A percentile compares a stretch with the other conserved stretches of the same genome.
Evolutionary conservation across 2,113 vertebrate genomes (phyloP).

Genomic region (Xiphorhynchus elegans): DNA sequence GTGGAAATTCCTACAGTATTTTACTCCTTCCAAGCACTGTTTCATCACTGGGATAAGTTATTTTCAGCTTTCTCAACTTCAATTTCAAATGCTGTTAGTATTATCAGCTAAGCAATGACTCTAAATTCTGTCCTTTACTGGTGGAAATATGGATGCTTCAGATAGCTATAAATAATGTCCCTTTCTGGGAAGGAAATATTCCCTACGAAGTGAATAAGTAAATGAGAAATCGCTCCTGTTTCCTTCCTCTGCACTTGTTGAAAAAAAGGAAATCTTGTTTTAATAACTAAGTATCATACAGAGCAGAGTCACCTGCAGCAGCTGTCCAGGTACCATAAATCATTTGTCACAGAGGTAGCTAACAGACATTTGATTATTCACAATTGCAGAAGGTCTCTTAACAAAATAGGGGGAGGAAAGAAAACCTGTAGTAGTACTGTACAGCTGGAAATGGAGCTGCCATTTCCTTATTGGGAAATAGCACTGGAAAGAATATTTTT

Average conservation of each 20-base stretch:
- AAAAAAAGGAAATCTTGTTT: not conserved
- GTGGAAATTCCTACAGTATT: not conserved
- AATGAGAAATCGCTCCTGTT: not conserved
- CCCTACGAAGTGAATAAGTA: not conserved
- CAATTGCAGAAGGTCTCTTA: not conserved
- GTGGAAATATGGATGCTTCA: not conserved
- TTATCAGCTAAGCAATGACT: not conserved
- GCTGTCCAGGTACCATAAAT: not conserved
- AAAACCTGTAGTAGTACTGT: not conserved
- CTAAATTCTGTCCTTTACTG: not conserved
- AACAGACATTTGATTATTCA: not conserved
- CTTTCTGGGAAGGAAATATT: not conserved
- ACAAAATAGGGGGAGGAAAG: not conserved
- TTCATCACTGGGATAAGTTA: not conserved
- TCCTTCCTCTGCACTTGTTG: not conserved
- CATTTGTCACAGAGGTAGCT: not conserved
- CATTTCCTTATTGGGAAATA: not conserved
- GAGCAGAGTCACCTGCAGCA: not conserved
- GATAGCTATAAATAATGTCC: not conserved
- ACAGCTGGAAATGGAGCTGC: not conserved
- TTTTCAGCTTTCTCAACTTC: conserved; percentile 21
- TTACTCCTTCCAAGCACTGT: not conserved
- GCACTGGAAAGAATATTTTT: not conserved
- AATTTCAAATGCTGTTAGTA: conserved; percentile 21
- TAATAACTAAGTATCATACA: not conserved